Evolutionary conservation across 2,888 invertebrate species (phyloP), one percentile per base, ranked within the genome.

Genomic region (Hecatera dysodea): DNA sequence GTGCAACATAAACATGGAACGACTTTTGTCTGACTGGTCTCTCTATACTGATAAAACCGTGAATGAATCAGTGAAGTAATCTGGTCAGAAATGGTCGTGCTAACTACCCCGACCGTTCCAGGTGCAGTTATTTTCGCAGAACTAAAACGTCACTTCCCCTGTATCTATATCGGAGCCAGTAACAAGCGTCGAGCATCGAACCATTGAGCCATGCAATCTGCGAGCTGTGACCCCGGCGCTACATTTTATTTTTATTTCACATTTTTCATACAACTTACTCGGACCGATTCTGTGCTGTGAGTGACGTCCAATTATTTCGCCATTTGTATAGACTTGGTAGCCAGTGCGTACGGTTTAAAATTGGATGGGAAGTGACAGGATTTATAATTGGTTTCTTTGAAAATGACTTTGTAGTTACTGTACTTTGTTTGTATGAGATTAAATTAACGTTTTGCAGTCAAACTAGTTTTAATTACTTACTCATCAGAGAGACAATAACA

Each of bases 281-380:
- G 29, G 65, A 67, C 42, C 67, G 52, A 27, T 52, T 56, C 27
- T 29, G 29, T 50, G 52, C 72, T 84, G 85, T 66, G 70, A 72
- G 53, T 83, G 83, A 83, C 85, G 66, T 75, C 70, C 85, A 83
- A 83, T 83, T 85, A 85, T 78, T 82, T 75, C 57, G 56, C 69
- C 46, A 68, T 82, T 75, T 80, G 33, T 84, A 61, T 72, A 70
- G 65, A 70, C 56, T 77, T 67, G 52, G 29, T 59, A 19, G 44
- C 29, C 42, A n/a, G 17, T 19, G 44, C n/a, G 27, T 55, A 29
- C 1, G 33, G 19, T 24, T 70, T 50, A 24, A 36, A 56, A 33
- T 52, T 57, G 2, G 11, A 24, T 42, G 29, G 19, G 27, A 27
- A 52, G 12, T 48, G 60, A 36, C 59, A 22, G 59, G n/a, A 7